A percentile compares a stretch with the other conserved stretches of the same genome.
These are phyloP conservation scores for Eulemur rufifrons DNA, from an alignment of 2,113 vertebrate species.

Conservation along the genomic window DNA sequence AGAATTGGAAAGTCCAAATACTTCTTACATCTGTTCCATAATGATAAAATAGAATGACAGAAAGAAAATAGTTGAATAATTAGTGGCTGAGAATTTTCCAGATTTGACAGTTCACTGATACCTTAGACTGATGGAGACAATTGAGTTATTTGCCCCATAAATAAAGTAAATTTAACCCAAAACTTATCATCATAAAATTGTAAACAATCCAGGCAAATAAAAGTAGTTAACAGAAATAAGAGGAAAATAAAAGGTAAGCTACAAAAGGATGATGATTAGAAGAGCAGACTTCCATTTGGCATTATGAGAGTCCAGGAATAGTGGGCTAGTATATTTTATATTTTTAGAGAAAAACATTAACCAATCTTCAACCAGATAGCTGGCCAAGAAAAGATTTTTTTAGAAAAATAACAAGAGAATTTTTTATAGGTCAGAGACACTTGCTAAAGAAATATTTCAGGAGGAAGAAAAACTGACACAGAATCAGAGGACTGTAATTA, in stretches of 20 bases:
- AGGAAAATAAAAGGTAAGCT: background rate
- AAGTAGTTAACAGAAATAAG: background rate
- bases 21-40: background rate
- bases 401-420: no score
- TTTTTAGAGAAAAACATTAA: no score
- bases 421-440: no score
- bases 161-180: background rate
- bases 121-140: background rate
- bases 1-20: background rate
- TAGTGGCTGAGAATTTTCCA: no score
- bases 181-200: background rate
- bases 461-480: no score
- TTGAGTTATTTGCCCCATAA: background rate
- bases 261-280: background rate
- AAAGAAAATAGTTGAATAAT: background rate
- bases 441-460: no score
- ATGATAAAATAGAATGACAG: background rate
- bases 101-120: background rate
- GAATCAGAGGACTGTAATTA: no score
- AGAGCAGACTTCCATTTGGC: background rate
- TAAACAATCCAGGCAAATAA: background rate
- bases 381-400: no score
- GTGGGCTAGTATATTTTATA: no score
- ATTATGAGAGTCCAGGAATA: no score
- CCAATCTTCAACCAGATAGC: no score